Percentiles rank a stretch among this genome's conserved stretches.
These are phyloP conservation scores for Habroteleia sp. DNA, from an alignment of 2,888 invertebrate species.

Conservation along the genomic window DNA sequence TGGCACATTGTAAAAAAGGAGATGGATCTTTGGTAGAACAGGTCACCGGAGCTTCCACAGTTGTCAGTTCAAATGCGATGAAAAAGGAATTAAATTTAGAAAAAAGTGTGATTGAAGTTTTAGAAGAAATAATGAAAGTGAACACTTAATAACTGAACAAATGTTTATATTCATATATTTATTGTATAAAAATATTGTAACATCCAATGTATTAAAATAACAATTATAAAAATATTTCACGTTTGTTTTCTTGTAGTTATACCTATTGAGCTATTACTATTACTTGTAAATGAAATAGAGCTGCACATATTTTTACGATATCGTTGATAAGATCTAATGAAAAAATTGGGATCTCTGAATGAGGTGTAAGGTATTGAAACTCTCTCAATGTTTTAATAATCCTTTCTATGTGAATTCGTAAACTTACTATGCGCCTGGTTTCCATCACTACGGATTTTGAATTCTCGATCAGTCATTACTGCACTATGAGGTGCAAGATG, in stretches of 20 bases:
- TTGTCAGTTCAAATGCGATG: slow-evolving; percentile 26
- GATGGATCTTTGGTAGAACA: slow-evolving; percentile 33
- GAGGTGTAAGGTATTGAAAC: slow-evolving; percentile 62
- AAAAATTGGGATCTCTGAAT: slow-evolving; percentile 31
- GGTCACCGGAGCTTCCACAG: slow-evolving; percentile 22
- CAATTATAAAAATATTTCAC: too few species aligned
- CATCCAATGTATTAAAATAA: too few species aligned
- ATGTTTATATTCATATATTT: background rate
- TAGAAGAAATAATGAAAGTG: slow-evolving; percentile 1
- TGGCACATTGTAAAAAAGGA: slow-evolving; percentile 29
- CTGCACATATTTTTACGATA: slow-evolving; percentile 27
- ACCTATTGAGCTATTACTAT: slow-evolving; percentile 16
- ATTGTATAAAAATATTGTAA: slow-evolving; percentile 20
- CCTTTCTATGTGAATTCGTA: slow-evolving; percentile 66
- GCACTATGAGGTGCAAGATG: slow-evolving; percentile 17
- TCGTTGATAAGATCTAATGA: slow-evolving; percentile 24
- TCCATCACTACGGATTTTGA: slow-evolving; percentile 40
- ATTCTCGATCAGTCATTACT: slow-evolving; percentile 63
- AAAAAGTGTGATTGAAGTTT: slow-evolving; percentile 17
- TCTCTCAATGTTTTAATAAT: slow-evolving; percentile 65
- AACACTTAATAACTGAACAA: too few species aligned
- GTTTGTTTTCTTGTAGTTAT: too few species aligned
- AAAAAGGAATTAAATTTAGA: slow-evolving; percentile 34
- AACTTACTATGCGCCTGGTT: slow-evolving; percentile 63
- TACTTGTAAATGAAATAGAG: slow-evolving; percentile 34